Evolutionary conservation across 1,140 invertebrate genomes (phyloP), one percentile per base, ranked within the genome.

Genomic region (Bombus haemorrhoidalis): DNA sequence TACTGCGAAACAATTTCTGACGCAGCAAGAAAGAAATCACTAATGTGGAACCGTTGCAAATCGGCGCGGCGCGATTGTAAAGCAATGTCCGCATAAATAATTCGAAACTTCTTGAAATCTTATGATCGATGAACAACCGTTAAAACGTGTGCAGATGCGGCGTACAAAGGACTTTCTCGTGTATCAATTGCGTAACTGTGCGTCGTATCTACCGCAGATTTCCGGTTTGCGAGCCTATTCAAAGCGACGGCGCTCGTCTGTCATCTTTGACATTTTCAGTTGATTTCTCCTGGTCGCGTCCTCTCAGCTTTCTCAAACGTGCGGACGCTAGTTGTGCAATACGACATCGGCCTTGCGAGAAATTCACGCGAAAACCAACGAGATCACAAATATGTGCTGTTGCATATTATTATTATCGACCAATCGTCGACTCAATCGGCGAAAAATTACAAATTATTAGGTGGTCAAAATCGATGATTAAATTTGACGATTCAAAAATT

Each of bases 241-340:
- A 39, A 76, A 83, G 66, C 57, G 5, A 2, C 74, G 47, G 18
- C 57, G 37, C 18, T 82, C 72, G 62, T 88, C 72, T 72, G n/a
- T 87, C 89, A 90, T 90, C 77, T 91, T 90, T 91, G 90, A 91
- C 89, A 91, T 91, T 91, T 91, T 81, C 68, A 72, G 81, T 85
- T 53, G 87, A 75, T 71, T 71, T 75, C 59, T 68, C 71, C 41
- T 13, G 13, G 28, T 10, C 47, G 41, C 57, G 68, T 39, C 79
- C 64, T 81, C 72, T 15, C 57, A 57, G 81, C 90, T 91, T 86
- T 90, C 91, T 86, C 90, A 81, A 88, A 57, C 80, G 28, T 66
- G 28, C 13, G 32, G 28, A 83, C 74, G 28, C n/a, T 18, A 34
- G 81, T 92, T 92, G 71, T 76, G 84, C 79, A 92, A 92, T 59